Conservation (phyloP, 2,888 invertebrate species). For the Plemyria rubiginata region DNA sequence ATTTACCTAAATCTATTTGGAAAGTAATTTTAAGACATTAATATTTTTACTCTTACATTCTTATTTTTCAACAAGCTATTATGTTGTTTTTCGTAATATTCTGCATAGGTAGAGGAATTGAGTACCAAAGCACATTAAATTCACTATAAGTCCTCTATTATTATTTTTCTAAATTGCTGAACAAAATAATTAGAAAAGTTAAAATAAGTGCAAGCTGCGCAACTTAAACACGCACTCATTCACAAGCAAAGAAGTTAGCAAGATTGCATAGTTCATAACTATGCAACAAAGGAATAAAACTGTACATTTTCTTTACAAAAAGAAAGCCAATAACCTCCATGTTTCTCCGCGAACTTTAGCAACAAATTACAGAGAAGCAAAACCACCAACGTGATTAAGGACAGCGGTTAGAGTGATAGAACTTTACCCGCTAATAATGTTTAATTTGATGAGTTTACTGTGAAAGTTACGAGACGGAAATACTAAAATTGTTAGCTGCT, state of each 20-base stretch:
- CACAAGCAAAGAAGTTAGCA: background rate
- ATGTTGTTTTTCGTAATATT: background rate
- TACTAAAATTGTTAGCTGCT: conserved; percentile 23
- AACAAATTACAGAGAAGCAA: conserved; percentile 33
- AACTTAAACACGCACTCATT: background rate
- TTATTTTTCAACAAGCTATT: no score
- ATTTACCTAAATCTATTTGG: no score
- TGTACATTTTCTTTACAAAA: conserved; percentile 21
- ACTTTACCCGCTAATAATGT: conserved; percentile 48
- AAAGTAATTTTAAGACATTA: no score
- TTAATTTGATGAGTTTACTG: conserved; percentile 59
- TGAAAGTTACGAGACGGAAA: conserved; percentile 48
- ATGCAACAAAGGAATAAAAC: conserved; percentile 4
- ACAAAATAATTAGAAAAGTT: background rate
- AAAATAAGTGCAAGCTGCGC: background rate
- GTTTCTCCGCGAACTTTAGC: conserved; percentile 26
- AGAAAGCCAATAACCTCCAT: conserved; percentile 28
- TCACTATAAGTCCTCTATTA: no score
- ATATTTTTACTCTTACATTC: no score
- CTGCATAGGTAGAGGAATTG: background rate
- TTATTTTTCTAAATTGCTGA: no score
- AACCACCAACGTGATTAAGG: conserved; percentile 48
- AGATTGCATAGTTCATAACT: background rate
- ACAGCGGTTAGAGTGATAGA: conserved; percentile 44
- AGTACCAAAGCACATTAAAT: no score